Evolutionary conservation across 2,888 invertebrate species (phyloP).

Genomic region (Phania funesta): DNA sequence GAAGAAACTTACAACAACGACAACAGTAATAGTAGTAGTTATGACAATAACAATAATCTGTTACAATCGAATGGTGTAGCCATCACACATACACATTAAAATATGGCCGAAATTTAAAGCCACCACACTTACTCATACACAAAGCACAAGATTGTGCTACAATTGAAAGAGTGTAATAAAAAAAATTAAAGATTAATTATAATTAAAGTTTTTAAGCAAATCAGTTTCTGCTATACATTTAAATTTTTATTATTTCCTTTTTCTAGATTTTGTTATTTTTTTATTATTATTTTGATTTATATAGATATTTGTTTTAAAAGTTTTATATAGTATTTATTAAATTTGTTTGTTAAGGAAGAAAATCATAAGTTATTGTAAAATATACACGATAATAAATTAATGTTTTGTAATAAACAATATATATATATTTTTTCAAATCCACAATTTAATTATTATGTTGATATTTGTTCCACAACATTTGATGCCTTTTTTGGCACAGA

Average conservation of each 20-base stretch:
- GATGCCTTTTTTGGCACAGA: not conserved
- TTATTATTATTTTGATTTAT: not conserved
- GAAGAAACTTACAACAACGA: no score
- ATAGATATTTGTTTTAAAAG: not conserved
- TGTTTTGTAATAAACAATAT: not conserved
- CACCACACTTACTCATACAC: not conserved
- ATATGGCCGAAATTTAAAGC: not conserved
- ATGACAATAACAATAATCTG: not conserved
- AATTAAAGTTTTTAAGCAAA: no score
- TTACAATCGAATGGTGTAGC: no score
- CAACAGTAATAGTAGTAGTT: no score
- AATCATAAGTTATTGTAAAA: constrained; percentile 1
- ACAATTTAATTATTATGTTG: not conserved
- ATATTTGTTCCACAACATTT: constrained; percentile 5
- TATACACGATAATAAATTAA: not conserved
- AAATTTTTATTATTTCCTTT: not conserved
- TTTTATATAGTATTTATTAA: not conserved
- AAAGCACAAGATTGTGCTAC: not conserved
- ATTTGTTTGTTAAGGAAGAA: not conserved
- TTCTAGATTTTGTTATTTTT: not conserved
- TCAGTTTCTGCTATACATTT: not conserved
- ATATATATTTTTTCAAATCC: not conserved
- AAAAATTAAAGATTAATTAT: no score
- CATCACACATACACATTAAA: not conserved
- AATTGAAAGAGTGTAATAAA: not conserved